Conservation (phyloP, 2,113 vertebrate species). For the Cyprinodon brontotheroides region DNA sequence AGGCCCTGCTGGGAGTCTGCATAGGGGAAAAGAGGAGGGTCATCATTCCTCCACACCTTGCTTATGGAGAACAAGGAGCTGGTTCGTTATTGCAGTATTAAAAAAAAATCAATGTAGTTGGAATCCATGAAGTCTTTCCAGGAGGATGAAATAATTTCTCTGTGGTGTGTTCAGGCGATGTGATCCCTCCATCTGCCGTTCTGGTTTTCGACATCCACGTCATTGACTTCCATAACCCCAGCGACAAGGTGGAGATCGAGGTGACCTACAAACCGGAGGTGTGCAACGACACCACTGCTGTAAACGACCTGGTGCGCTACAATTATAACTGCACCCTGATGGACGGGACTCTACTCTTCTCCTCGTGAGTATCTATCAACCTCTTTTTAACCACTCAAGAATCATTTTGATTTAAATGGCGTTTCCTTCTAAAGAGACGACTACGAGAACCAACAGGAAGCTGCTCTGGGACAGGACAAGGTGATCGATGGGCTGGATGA, state of each 20-base stretch:
- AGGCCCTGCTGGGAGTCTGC: conserved; percentile 89
- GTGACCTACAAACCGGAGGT: conserved; percentile 77
- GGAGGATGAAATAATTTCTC: background rate
- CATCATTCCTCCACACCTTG: conserved; percentile 89
- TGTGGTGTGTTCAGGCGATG: conserved; percentile 74
- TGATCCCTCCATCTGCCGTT: conserved; percentile 90
- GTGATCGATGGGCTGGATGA: conserved; percentile 91
- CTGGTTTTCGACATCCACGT: conserved; percentile 90
- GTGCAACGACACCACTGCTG: conserved; percentile 83
- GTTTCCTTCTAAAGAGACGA: conserved; percentile 77
- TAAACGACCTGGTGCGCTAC: conserved; percentile 87
- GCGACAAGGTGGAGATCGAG: conserved; percentile 81
- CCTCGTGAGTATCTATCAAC: conserved; percentile 84
- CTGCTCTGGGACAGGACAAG: conserved; percentile 86
- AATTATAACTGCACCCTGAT: conserved; percentile 95
- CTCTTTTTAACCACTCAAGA: background rate
- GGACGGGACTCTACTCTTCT: conserved; percentile 91
- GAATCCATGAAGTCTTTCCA: background rate
- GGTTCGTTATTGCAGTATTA: conserved; percentile 70
- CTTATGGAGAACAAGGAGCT: conserved; percentile 90
- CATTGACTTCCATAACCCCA: conserved; percentile 96
- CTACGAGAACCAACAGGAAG: conserved; percentile 82
- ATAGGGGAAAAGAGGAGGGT: conserved; percentile 86
- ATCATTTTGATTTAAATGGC: background rate
- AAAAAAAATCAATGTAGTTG: background rate